Percentiles rank a stretch among this genome's conserved stretches.
Evolutionary conservation across 2,113 vertebrate species (phyloP).

Genomic region (pig (Sus scrofa)): DNA sequence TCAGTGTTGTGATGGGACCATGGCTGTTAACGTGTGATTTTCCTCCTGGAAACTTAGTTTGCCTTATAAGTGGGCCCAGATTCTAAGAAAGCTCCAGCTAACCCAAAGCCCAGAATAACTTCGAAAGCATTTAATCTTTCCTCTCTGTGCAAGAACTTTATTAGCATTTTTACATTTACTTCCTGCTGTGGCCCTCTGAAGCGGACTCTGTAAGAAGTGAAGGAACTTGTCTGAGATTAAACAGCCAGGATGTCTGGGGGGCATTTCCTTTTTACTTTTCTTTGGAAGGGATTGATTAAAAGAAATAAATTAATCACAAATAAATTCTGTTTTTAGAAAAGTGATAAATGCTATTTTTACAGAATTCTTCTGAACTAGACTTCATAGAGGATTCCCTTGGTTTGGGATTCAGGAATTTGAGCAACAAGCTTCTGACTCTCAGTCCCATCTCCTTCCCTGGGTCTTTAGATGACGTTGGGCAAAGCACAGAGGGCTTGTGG

Average conservation of each 20-base stretch:
- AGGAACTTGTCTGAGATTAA: neutral
- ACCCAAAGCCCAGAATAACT: neutral
- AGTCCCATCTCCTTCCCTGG: neutral
- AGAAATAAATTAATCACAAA: neutral
- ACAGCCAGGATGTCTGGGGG: neutral
- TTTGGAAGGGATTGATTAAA: neutral
- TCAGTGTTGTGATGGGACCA: neutral
- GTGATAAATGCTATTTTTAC: neutral
- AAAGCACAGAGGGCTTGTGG: neutral
- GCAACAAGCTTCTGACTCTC: neutral
- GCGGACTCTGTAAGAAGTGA: neutral
- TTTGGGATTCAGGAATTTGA: neutral
- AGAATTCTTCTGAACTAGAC: neutral
- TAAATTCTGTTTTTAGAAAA: conserved; percentile 39
- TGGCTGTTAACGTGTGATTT: neutral
- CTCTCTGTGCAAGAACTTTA: neutral
- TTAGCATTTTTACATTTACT: neutral
- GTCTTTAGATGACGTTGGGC: neutral
- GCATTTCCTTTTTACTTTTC: neutral
- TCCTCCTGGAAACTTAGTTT: conserved; percentile 59
- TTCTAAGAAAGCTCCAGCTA: neutral
- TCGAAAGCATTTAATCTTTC: neutral
- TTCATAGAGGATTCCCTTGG: neutral
- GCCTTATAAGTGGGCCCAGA: neutral
- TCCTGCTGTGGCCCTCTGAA: neutral